Conservation (phyloP, 2,888 invertebrate genomes). For the Cancer borealis region DNA sequence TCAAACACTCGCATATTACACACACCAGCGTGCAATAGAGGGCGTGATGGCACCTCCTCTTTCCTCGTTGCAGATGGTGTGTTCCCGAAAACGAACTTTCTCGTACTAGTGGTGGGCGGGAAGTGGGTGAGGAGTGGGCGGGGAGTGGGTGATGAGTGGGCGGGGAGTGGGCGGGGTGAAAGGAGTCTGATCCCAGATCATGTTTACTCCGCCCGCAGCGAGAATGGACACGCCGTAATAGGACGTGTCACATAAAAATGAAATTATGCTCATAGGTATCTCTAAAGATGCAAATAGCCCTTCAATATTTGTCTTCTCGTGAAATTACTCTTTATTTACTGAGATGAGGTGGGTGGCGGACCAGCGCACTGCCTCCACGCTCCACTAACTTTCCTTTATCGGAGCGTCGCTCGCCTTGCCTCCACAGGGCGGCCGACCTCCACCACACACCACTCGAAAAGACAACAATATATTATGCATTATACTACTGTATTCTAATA, state of each 20-base stretch:
- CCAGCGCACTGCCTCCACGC: conserved; percentile 12
- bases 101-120: background rate
- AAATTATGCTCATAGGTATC: conserved; percentile 62
- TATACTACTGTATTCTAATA: background rate
- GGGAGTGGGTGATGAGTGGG: background rate
- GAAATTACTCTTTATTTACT: conserved; percentile 55
- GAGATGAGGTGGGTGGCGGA: conserved; percentile 46
- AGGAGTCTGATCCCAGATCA: conserved; percentile 36
- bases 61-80: background rate
- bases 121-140: background rate
- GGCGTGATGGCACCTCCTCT: background rate
- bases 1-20: background rate
- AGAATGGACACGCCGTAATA: conserved; percentile 56
- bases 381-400: background rate
- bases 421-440: background rate
- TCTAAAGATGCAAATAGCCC: conserved; percentile 56
- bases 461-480: background rate
- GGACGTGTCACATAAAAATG: conserved; percentile 59
- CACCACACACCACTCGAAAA: background rate
- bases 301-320: conserved; percentile 51
- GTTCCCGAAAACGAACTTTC: background rate
- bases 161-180: background rate
- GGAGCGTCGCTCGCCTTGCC: background rate
- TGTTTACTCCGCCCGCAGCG: conserved; percentile 50
- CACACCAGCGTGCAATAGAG: background rate